A percentile compares a stretch with the other conserved stretches of the same genome.
Conservation (phyloP, 2,797 vertebrate species). For the Helicolenus hilgendorfi region DNA sequence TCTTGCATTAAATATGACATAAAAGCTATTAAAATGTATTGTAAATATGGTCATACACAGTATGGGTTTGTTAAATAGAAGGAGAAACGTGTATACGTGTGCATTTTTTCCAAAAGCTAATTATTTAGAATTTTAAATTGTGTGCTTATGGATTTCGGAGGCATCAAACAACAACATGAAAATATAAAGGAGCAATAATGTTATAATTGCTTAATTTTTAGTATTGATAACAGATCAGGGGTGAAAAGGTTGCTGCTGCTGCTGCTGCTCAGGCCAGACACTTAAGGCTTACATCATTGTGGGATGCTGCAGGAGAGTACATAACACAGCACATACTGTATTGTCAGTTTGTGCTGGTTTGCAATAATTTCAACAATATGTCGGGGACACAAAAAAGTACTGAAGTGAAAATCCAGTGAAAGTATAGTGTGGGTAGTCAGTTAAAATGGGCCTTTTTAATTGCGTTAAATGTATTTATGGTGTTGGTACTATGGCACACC, state of each 20-base stretch:
- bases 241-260: not conserved
- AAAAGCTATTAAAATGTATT: not conserved
- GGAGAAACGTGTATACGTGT: not conserved
- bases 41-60: not conserved
- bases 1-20: conserved; percentile 7
- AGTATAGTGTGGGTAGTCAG: not conserved
- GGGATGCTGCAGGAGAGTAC: not conserved
- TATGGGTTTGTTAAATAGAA: not conserved
- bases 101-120: not conserved
- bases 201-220: not conserved
- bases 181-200: not conserved
- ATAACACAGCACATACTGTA: not conserved
- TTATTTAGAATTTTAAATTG: not conserved
- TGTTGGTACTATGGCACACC: too few species aligned
- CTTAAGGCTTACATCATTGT: not conserved
- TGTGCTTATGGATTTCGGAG: not conserved
- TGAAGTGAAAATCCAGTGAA: not conserved
- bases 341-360: not conserved
- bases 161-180: not conserved
- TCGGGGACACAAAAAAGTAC: not conserved
- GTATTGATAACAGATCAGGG: not conserved
- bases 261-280: not conserved
- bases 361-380: not conserved
- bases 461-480: too few species aligned
- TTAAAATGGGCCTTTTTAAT: too few species aligned